Conservation (phyloP, 2,888 invertebrate species). For the Scaptomyza polygonia region DNA sequence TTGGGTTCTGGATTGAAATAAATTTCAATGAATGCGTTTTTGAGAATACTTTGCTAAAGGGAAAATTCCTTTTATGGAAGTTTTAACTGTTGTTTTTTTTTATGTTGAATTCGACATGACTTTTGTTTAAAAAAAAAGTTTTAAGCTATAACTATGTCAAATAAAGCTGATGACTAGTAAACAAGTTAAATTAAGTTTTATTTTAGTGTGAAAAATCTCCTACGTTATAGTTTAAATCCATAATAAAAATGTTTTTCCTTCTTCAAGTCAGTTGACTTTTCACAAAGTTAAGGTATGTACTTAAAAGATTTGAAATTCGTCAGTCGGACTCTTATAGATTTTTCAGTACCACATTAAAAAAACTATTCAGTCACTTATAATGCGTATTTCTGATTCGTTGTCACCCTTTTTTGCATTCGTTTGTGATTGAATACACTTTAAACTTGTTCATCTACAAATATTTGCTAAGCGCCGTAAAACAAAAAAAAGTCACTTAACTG, state of each 20-base stretch:
- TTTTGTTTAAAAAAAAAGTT: too few relatives aligned
- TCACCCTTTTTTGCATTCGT: neutral
- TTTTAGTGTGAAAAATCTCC: too few relatives aligned
- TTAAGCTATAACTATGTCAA: too few relatives aligned
- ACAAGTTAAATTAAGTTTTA: too few relatives aligned
- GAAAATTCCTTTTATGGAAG: too few relatives aligned
- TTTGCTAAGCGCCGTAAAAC: constrained; percentile 58
- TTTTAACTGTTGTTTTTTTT: too few relatives aligned
- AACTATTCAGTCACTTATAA: neutral
- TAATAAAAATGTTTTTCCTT: neutral
- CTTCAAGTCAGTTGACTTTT: neutral
- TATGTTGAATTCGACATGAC: too few relatives aligned
- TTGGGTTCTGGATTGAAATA: too few relatives aligned
- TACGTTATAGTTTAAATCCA: too few relatives aligned
- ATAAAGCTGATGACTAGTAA: too few relatives aligned
- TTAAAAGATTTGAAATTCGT: neutral
- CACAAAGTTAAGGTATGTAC: neutral
- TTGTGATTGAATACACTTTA: constrained; percentile 48
- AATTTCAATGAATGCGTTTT: too few relatives aligned
- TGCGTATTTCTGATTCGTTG: constrained; percentile 23
- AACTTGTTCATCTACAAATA: constrained; percentile 40
- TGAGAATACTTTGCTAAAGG: too few relatives aligned
- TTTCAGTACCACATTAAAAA: neutral
- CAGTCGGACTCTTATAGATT: neutral
- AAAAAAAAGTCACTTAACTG: constrained; percentile 72